Percentiles rank a stretch among this genome's conserved stretches.
Conservation (phyloP, 2,888 invertebrate genomes). For the Pocota personata region DNA sequence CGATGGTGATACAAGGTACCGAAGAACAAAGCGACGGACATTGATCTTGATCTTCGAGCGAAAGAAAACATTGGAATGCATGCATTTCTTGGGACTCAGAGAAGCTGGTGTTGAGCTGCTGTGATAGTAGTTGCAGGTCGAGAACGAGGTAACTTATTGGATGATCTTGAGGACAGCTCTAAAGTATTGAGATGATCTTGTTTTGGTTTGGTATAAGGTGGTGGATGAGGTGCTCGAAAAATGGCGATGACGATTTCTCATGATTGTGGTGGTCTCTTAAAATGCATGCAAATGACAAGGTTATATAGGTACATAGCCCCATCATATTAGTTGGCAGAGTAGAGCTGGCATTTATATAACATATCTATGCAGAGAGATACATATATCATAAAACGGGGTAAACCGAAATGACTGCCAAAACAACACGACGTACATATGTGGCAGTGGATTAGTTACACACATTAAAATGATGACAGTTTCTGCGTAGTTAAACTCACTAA, state of each 20-base stretch:
- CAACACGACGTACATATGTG: no score
- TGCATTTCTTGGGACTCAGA: slow-evolving; percentile 16
- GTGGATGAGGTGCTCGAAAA: background rate
- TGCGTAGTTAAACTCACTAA: no score
- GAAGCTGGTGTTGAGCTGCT: slow-evolving; percentile 53
- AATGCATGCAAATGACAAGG: background rate
- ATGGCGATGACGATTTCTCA: background rate
- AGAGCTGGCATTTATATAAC: no score
- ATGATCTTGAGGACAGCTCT: slow-evolving; percentile 69
- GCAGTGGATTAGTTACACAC: no score
- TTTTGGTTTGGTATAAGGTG: background rate
- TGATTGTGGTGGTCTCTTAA: background rate
- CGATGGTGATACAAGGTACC: slow-evolving; percentile 50
- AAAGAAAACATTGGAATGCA: slow-evolving; percentile 38
- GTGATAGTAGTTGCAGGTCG: slow-evolving; percentile 45
- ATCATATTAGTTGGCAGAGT: no score
- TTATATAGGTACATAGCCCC: no score
- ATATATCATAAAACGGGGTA: no score
- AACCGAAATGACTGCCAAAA: no score
- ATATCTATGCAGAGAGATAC: no score
- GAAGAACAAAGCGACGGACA: slow-evolving; percentile 70
- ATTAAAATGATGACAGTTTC: no score
- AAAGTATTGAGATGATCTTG: slow-evolving; percentile 64
- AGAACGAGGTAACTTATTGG: slow-evolving; percentile 65
- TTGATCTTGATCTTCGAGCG: slow-evolving; percentile 67